Base-by-base conservation (phyloP, 2,888 invertebrate genomes). In the Chrysolina oricalcia region DNA sequence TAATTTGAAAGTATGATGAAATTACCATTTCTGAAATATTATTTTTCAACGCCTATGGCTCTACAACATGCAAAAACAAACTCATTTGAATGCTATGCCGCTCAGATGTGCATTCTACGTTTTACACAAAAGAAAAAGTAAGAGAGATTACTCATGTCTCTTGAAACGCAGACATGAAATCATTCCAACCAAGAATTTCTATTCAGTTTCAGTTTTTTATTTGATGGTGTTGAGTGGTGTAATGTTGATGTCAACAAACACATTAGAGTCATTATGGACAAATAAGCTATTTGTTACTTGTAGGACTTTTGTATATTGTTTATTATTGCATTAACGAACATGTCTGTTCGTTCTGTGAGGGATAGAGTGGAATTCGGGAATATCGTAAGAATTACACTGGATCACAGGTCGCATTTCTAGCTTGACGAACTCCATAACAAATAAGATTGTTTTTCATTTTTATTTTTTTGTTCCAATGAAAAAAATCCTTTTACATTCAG, bases 161-260 rank as follows among this genome's bases (percentile, higher is more conserved):
- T 76, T 69, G 2, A 74, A 65, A 75, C 53, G 70, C 78, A 78
- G 75, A 78, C 78, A 43, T 43, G 67, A 64, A 78, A 78, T 74
- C 73, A 78, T 78, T 69, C 76, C 78, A 76, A 72, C 78, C 67
- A 70, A 73, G 78, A 78, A 76, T 76, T 74, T 72, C 64, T 65
- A 40, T 72, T 75, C 69, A 73, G 73, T 75, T 77, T 76, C 66
- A 67, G 70, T 76, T 76, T 76, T 76, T 66, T 71, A 70, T 68
- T 64, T 56, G 72, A 71, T 65, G 65, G 67, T 65, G 78, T 75
- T 77, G 69, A 59, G 68, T 27, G 68, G 64, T 70, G 77, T 78
- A 78, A 76, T 76, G 76, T 78, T 77, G 77, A 78, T 76, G 78
- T 78, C 78, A 76, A 73, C 78, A 76, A 72, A 72, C 78, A 73